Base-by-base conservation (phyloP, 2,797 vertebrate genomes). In the Melanitta fusca region DNA sequence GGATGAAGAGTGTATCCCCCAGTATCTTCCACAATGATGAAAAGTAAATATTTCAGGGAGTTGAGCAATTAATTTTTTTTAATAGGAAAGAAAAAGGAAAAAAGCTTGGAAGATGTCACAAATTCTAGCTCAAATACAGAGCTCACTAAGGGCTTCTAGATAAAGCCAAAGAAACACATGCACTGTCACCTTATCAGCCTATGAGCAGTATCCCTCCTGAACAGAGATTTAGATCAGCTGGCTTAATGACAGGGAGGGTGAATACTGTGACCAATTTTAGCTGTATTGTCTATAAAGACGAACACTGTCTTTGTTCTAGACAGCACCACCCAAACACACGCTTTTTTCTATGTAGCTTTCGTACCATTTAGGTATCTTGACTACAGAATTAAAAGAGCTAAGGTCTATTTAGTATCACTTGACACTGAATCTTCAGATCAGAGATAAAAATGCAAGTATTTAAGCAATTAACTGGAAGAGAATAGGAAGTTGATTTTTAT, bases 141-240 rank as follows among this genome's bases (percentile, higher is more conserved):
- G 32, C 47, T 73, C 64, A 3, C 13, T n/a, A 18, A 54, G 17
- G 6, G 4, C 36, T 43, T 41, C 27, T 21, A 64, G 19, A 34
- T 41, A 22, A 34, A 72, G 13, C 12, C 41, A 70, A 2, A 1
- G 17, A 39, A 57, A 57, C 22, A 24, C 0, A 0, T 3, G 19
- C 47, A 43, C 17, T 2, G 2, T 18, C 36, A 21, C 18, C 24
- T 32, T 13, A 11, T 3, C 32, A 65, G 39, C 36, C 65, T 3
- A 32, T 18, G 5, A 80, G 34, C 25, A 36, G 18, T 8, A 61
- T 3, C 2, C 2, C 18, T 70, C 45, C 78, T 24, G 8, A 66
- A 41, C 10, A 47, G 10, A 13, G 3, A 4, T 32, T 47, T 34
- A 4, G 10, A 56, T n/a, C 24, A 22, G 30, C 11, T 77, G 36